Evolutionary conservation across 2,113 vertebrate species (phyloP), one percentile per base, ranked within the genome.

Genomic region (Rhea pennata): DNA sequence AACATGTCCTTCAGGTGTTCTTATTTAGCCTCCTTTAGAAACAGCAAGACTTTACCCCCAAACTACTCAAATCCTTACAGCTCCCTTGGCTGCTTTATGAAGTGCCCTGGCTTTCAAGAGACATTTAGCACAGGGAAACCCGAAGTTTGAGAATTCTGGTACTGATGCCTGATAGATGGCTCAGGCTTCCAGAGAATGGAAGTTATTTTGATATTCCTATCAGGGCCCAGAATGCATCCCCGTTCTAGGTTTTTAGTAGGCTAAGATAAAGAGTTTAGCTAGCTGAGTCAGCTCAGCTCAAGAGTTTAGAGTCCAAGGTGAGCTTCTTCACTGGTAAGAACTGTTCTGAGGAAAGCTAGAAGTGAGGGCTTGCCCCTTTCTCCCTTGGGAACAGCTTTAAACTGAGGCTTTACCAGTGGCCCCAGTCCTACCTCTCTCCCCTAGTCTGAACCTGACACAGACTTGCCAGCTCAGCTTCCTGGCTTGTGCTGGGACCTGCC

Each of bases 181-280:
- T 74, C 3, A 1, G 61, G 53, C 53, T 24, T 88, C 39, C 40
- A 84, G 39, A 46, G 58, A 61, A 50, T n/a, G 26, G 75, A 78
- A 96, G 93, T 88, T 88, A 93, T 74, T 93, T 79, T 90, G 92
- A 93, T 16, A 1, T 77, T 82, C 84, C 67, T 44, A 14, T 44
- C 44, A 44, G 44, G 44, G 44, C 44, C 14, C 44, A 44, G 44
- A 44, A 14, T 44, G 44, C 44, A 44, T 44, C 44, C 44, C 44
- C 44, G 11, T 44, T 44, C 44, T 44, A 44, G 44, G 44, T 12
- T 10, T 46, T 46, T 46, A 46, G 44, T 15, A 15, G 44, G 44
- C 15, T 46, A 46, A 46, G 44, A 46, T 46, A 46, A 46, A 46
- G 44, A 46, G 44, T 46, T 46, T 15, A 46, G 44, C 44, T 46